Percentiles rank a stretch among this genome's conserved stretches.
Evolutionary conservation across 2,888 invertebrate genomes (phyloP).

Genomic region (Eumerus sabulonum): DNA sequence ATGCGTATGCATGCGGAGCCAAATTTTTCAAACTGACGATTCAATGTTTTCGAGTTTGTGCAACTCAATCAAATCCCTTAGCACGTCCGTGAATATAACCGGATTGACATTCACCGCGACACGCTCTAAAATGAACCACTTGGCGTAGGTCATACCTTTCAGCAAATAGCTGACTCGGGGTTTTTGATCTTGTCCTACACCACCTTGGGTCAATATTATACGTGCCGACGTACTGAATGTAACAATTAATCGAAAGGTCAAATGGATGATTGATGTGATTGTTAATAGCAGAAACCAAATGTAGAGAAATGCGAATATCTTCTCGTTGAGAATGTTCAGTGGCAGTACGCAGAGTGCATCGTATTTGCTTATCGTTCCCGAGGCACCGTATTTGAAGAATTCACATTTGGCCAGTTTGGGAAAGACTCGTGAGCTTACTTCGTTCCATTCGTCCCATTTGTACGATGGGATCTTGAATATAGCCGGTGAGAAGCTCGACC

Average conservation of each 20-base stretch:
- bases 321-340: conserved; percentile 89
- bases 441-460: conserved; percentile 75
- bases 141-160: conserved; percentile 81
- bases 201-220: conserved; percentile 72
- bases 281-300: conserved; percentile 86
- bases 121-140: conserved; percentile 89
- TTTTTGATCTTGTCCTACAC: conserved; percentile 72
- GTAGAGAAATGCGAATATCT: conserved; percentile 87
- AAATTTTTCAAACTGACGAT: conserved; percentile 43
- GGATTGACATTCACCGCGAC: conserved; percentile 88
- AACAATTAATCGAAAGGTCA: conserved; percentile 83
- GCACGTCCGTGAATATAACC: conserved; percentile 83
- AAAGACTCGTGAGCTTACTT: conserved; percentile 75
- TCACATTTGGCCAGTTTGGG: conserved; percentile 91
- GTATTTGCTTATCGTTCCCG: conserved; percentile 88
- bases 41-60: conserved; percentile 37
- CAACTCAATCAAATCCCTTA: conserved; percentile 79
- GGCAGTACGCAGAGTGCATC: conserved; percentile 89
- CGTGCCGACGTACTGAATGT: conserved; percentile 79
- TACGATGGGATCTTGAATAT: conserved; percentile 73
- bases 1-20: not conserved
- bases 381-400: conserved; percentile 91
- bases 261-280: conserved; percentile 82
- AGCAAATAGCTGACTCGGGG: conserved; percentile 70
- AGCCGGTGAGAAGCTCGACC: conserved; percentile 75